Percentiles rank a stretch among this genome's conserved stretches.
phyloP scores from a whole-genome alignment of 1,140 invertebrate genomes.

The Lordiphosa clarofinis region DNA sequence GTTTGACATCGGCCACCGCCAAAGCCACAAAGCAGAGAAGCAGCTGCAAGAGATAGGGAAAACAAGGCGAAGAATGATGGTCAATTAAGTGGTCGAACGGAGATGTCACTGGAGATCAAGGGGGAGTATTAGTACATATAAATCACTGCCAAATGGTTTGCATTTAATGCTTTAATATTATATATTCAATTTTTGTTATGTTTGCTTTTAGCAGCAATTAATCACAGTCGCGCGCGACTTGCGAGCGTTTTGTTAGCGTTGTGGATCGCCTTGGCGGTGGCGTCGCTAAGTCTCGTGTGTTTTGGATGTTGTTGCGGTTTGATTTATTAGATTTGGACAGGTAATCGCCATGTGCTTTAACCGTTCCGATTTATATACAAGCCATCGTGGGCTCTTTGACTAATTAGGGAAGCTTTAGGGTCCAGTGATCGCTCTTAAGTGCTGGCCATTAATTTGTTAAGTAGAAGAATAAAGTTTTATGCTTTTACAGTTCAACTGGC shows the following conservation, averaged over 20 bases:
- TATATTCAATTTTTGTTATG: conserved; percentile 1
- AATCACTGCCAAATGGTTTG: conserved; percentile 27
- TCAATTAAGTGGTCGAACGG: neutral
- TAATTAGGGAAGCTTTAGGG: conserved; percentile 4
- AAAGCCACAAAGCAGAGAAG: conserved; percentile 59
- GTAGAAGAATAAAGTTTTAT: too few relatives aligned
- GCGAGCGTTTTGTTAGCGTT: conserved; percentile 38
- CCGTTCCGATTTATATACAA: conserved; percentile 40
- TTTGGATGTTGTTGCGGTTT: conserved; percentile 23
- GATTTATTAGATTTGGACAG: conserved; percentile 44
- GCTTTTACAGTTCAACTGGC: too few relatives aligned
- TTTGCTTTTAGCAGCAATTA: conserved; percentile 38
- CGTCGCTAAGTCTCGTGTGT: conserved; percentile 51
- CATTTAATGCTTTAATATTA: conserved; percentile 27
- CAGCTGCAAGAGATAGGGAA: conserved; percentile 31
- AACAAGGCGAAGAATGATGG: neutral
- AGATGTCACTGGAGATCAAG: too few relatives aligned
- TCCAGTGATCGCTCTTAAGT: too few relatives aligned
- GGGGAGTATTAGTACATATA: conserved; percentile 6
- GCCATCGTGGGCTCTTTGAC: conserved; percentile 12
- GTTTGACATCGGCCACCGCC: conserved; percentile 65
- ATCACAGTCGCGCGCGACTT: conserved; percentile 63
- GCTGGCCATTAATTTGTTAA: too few relatives aligned
- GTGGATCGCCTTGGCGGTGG: conserved; percentile 22
- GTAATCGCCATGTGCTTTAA: conserved; percentile 39